Evolutionary conservation across 1,140 invertebrate species (phyloP).

Genomic region (Metopolophium dirhodum): DNA sequence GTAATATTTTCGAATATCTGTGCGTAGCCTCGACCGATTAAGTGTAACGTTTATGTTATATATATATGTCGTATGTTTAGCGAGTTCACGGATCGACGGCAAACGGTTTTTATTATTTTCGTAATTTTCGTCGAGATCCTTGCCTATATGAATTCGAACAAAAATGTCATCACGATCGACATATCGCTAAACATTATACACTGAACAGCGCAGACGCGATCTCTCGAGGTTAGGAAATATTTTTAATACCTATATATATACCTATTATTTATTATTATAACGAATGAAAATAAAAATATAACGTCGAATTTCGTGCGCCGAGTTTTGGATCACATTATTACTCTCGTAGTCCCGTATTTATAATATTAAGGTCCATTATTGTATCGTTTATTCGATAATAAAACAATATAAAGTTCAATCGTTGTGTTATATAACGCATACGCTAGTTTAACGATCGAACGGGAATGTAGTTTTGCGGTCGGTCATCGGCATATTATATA

Average conservation of each 20-base stretch:
- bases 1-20: neutral
- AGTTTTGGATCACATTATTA: neutral
- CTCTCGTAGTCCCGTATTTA: neutral
- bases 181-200: neutral
- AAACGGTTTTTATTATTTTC: neutral
- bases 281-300: neutral
- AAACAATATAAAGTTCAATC: neutral
- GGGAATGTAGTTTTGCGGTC: constrained; percentile 5
- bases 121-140: neutral
- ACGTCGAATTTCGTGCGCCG: neutral
- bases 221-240: neutral
- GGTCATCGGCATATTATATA: neutral
- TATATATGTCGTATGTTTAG: neutral
- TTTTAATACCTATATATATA: no score
- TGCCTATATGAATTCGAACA: neutral
- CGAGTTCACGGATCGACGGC: neutral
- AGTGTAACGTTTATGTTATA: neutral
- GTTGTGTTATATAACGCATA: neutral
- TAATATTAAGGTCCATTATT: neutral
- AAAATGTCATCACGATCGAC: neutral
- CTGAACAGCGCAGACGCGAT: neutral
- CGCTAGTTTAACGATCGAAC: neutral
- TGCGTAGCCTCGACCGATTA: neutral
- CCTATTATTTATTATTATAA: neutral
- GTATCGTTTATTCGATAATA: neutral